These are phyloP conservation scores for Aradophagus sp. DNA, from an alignment of 1,140 invertebrate genomes.

Conservation along the genomic window DNA sequence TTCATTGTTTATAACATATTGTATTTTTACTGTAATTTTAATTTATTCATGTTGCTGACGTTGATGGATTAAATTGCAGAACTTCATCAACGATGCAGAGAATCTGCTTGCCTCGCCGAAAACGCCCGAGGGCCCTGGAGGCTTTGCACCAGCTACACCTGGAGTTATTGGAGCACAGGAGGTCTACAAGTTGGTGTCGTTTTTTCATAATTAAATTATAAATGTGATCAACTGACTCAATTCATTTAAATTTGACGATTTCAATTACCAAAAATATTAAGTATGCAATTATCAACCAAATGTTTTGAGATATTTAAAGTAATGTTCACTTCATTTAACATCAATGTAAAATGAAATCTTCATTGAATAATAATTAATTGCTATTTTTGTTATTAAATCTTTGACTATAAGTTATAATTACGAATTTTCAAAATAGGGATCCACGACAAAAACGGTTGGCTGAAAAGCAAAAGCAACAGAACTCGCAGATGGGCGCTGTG, in stretches of 20 bases:
- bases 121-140: slow-evolving; percentile 78
- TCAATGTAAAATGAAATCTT: too few species aligned
- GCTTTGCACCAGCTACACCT: slow-evolving; percentile 81
- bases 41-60: slow-evolving; percentile 1
- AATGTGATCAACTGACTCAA: too few species aligned
- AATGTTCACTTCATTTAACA: too few species aligned
- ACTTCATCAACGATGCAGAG: slow-evolving; percentile 87
- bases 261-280: too few species aligned
- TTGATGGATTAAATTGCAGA: slow-evolving; percentile 75
- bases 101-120: slow-evolving; percentile 83
- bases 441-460: slow-evolving; percentile 86
- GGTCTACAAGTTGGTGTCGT: slow-evolving; percentile 85
- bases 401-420: too few species aligned
- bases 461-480: slow-evolving; percentile 83
- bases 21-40: too few species aligned
- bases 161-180: slow-evolving; percentile 96
- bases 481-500: slow-evolving; percentile 79
- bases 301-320: too few species aligned
- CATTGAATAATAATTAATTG: too few species aligned
- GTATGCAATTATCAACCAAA: too few species aligned
- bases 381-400: too few species aligned
- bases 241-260: too few species aligned
- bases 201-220: neutral
- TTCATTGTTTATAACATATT: too few species aligned
- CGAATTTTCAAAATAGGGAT: slow-evolving; percentile 78